Conservation (phyloP, 2,888 invertebrate genomes). For the Teleiodes luculella region DNA sequence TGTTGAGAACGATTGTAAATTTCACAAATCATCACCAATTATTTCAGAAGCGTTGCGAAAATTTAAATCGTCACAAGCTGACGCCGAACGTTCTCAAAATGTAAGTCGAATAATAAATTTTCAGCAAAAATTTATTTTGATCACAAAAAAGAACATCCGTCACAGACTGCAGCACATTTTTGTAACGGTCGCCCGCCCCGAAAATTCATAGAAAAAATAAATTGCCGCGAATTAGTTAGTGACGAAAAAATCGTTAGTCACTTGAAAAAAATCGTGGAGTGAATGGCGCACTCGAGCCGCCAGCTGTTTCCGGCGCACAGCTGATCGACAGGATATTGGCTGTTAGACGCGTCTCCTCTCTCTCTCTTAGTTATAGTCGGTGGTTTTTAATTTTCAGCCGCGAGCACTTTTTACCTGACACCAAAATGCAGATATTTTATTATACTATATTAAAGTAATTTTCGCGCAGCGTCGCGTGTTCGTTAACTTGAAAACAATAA, state of each 20-base stretch:
- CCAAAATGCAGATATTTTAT: conserved; percentile 18
- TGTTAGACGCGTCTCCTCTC: conserved; percentile 53
- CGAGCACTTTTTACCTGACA: neutral
- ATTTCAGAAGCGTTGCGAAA: neutral
- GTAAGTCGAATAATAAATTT: conserved; percentile 1
- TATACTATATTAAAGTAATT: conserved; percentile 37
- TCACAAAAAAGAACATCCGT: conserved; percentile 30
- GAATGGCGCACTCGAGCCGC: conserved; percentile 57
- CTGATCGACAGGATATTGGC: conserved; percentile 77
- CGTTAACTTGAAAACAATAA: conserved; percentile 44
- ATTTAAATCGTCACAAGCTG: neutral
- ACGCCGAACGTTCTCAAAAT: neutral
- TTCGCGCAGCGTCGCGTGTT: conserved; percentile 53
- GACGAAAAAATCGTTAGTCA: conserved; percentile 37
- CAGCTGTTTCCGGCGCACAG: conserved; percentile 74
- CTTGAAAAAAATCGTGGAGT: conserved; percentile 28
- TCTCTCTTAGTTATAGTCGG: conserved; percentile 34
- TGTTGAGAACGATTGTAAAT: neutral
- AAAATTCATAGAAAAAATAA: conserved; percentile 41
- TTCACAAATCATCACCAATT: neutral
- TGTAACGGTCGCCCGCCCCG: conserved; percentile 19
- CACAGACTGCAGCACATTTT: conserved; percentile 36
- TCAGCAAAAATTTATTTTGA: conserved; percentile 13
- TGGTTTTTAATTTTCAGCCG: conserved; percentile 51
- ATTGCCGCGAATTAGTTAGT: conserved; percentile 43